Base-by-base conservation (phyloP, 2,113 vertebrate species). In the Grammomys surdaster region DNA sequence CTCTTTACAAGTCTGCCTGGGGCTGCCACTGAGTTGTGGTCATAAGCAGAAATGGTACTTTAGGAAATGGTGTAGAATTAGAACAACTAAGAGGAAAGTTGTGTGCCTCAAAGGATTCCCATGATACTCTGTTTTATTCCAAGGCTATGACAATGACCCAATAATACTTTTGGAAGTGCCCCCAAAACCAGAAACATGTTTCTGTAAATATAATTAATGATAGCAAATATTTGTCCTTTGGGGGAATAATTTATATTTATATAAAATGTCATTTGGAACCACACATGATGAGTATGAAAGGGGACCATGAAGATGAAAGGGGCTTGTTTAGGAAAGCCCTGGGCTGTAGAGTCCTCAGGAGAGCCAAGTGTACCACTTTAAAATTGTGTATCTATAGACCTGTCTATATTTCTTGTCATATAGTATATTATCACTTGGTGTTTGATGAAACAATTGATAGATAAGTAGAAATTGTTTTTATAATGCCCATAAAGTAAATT, bases 161-260 rank as follows among this genome's bases (percentile, higher is more conserved):
- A 12, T 76, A 91, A 93, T 90, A 85, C 70, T 92, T 96, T 90
- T 72, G 65, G 58, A 93, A 91, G n/a, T 88, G 19, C 40, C 56
- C 84, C 90, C 75, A 85, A 95, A 90, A 92, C n/a, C 63, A 31
- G 46, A 78, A 73, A 73, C 92, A 85, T 43, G 58, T 95, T 81
- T 56, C 84, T 86, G 13, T 94, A 97, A 96, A 96, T 96, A 92
- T 75, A 96, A 96, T 95, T 95, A 94, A 90, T 73, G 31, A 67
- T 40, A 77, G 90, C 96, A 96, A 90, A 92, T 96, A 95, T 96
- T 96, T 97, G 75, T 90, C 85, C 90, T 95, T 91, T 54, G 70
- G 94, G 65, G 76, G 88, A 85, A 92, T 88, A 89, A 78, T 93
- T 87, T 90, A 84, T 76, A 84, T 95, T 94, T 93, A 88, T 76